Percentiles rank a stretch among this genome's conserved stretches.
Evolutionary conservation across 2,888 invertebrate species (phyloP).

Genomic region (Hanleya hanleyi): DNA sequence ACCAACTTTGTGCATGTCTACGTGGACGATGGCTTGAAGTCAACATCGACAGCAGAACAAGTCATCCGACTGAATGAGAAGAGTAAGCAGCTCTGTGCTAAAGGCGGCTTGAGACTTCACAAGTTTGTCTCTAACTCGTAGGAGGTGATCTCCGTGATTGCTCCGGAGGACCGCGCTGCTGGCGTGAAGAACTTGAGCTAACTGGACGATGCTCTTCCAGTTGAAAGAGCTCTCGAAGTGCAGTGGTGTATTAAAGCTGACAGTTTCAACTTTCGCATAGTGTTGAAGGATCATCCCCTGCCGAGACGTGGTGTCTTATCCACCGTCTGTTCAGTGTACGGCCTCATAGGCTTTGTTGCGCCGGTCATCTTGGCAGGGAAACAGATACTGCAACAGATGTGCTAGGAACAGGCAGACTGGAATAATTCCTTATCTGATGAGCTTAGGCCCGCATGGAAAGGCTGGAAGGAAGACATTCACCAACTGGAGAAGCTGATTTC

Average conservation of each 20-base stretch:
- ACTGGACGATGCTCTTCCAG: conserved; percentile 22
- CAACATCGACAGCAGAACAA: conserved; percentile 4
- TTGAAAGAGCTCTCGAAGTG: conserved; percentile 40
- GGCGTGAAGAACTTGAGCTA: conserved; percentile 17
- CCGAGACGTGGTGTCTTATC: conserved; percentile 41
- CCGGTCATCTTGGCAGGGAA: conserved; percentile 42
- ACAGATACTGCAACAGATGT: conserved; percentile 42
- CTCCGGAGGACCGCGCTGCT: conserved; percentile 15
- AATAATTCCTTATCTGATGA: conserved; percentile 42
- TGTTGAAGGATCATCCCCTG: conserved; percentile 28
- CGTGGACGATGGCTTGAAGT: conserved; percentile 31
- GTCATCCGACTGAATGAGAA: conserved; percentile 28
- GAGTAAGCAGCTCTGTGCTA: conserved; percentile 26
- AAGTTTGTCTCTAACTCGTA: conserved; percentile 43
- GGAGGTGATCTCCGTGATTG: conserved; percentile 30
- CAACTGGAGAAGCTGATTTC: conserved; percentile 18
- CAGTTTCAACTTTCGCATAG: conserved; percentile 40
- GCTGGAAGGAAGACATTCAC: conserved; percentile 29
- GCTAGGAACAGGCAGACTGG: conserved; percentile 35
- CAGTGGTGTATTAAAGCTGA: conserved; percentile 39
- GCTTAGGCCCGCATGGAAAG: conserved; percentile 28
- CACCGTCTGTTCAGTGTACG: conserved; percentile 39
- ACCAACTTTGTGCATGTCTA: conserved; percentile 30
- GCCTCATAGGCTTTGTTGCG: conserved; percentile 45
- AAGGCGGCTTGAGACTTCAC: conserved; percentile 36